Evolutionary conservation across 2,888 invertebrate species (phyloP), one percentile per base, ranked within the genome.

Genomic region (Trissolcus japonicus): DNA sequence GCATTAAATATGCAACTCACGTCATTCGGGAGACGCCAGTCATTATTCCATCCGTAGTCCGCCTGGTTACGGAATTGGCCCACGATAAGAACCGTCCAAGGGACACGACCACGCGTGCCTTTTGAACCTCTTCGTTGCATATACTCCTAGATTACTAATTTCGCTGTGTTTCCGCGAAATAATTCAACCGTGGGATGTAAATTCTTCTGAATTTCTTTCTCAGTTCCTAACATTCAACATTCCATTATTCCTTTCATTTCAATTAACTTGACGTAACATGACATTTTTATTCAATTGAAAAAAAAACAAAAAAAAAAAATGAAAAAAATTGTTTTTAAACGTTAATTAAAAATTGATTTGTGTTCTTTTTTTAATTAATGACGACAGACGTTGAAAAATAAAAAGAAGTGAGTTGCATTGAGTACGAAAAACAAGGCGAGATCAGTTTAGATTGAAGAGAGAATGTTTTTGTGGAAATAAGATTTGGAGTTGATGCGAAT

Each of bases 1-100:
- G 79, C 79, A 84, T 86, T 85, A 85, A 84, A 84, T 86, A 86
- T 86, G 86, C 86, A 86, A 82, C 85, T 84, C 85, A 81, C 84
- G 85, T 86, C 83, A 86, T 85, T 82, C 82, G 77, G 83, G 82
- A 81, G 82, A 82, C 84, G 82, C 82, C 82, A 82, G 86, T 84
- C 86, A 85, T 86, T 86, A 85, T 85, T 85, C 86, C 82, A 85
- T 85, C 84, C 84, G 83, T 80, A 82, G 84, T 82, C 82, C 50
- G 40, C 14, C 43, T 51, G 56, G 25, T 60, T 51, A 55, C 71
- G 55, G 55, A 48, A 43, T 62, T 61, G 19, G 53, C 19, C 46
- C 25, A 53, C 53, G 59, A 63, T 50, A 43, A 77, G 65, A 51
- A 56, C 53, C 41, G 62, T 72, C 54, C 54, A 62, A 67, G 65